Percentiles rank a stretch among this genome's conserved stretches.
These are phyloP conservation scores for Laticauda colubrina DNA, from an alignment of 2,113 vertebrate species.

Conservation along the genomic window DNA sequence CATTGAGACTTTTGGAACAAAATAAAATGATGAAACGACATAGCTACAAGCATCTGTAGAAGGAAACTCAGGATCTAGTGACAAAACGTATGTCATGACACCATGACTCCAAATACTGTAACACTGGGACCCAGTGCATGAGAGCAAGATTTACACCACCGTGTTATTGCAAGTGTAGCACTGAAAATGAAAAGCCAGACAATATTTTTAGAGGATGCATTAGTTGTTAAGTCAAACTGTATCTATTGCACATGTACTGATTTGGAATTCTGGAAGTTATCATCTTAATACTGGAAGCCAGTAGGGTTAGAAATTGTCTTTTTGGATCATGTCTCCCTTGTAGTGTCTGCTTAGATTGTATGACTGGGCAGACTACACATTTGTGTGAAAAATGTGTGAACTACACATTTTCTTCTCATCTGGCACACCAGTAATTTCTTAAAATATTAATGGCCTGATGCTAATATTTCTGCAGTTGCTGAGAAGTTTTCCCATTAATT, in stretches of 20 bases:
- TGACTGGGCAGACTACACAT: neutral
- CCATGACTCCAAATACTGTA: neutral
- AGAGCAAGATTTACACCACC: neutral
- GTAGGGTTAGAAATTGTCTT: neutral
- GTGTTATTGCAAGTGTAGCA: neutral
- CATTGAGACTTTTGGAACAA: neutral
- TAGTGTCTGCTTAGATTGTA: neutral
- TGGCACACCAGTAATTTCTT: neutral
- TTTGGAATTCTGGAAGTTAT: neutral
- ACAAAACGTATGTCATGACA: neutral
- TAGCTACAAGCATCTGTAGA: neutral
- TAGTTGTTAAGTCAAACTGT: neutral
- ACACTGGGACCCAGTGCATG: neutral
- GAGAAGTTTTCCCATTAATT: slow-evolving; percentile 3
- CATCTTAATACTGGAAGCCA: neutral
- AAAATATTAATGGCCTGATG: neutral
- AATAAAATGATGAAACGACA: neutral
- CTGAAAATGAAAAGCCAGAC: neutral
- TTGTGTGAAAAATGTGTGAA: too few relatives aligned
- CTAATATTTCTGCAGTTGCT: neutral
- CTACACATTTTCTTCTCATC: neutral
- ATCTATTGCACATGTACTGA: neutral
- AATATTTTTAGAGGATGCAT: neutral
- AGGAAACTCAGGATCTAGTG: neutral
- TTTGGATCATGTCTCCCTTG: neutral